A percentile compares a stretch with the other conserved stretches of the same genome.
Conservation (phyloP, 2,888 invertebrate genomes). For the Metellina segmentata region DNA sequence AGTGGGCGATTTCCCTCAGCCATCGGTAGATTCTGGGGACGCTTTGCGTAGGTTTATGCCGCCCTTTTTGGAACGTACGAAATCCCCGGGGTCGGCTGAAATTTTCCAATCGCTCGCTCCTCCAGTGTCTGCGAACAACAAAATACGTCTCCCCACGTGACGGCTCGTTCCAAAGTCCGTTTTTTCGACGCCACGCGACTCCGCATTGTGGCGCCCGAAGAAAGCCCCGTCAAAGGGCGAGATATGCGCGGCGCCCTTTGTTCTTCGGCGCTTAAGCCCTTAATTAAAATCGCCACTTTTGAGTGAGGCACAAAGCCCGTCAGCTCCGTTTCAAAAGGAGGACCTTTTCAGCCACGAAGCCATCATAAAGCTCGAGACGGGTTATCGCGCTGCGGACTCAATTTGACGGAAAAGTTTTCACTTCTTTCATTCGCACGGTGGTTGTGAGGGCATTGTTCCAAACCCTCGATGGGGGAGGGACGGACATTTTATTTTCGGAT, state of each 20-base stretch:
- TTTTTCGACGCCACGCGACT: no score
- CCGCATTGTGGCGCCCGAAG: constrained; percentile 10
- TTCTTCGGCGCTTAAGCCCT: constrained; percentile 67
- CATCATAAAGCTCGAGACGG: constrained; percentile 37
- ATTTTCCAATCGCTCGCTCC: no score
- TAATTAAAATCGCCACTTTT: constrained; percentile 74
- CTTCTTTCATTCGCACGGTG: constrained; percentile 21
- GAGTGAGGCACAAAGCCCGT: constrained; percentile 55
- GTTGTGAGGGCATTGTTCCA: constrained; percentile 31
- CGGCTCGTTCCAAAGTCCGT: no score
- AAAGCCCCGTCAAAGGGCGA: constrained; percentile 47
- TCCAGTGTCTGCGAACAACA: no score
- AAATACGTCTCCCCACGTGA: no score
- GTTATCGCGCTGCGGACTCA: constrained; percentile 66
- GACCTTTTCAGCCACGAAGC: constrained; percentile 53
- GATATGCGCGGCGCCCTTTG: constrained; percentile 40
- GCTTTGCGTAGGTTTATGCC: no score
- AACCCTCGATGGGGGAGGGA: constrained; percentile 14
- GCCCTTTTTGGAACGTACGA: no score
- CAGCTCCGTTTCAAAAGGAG: constrained; percentile 54
- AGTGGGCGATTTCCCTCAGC: no score
- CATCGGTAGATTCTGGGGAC: no score
- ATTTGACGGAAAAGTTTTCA: constrained; percentile 53
- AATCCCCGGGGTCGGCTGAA: no score
- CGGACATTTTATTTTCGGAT: neutral